Percentiles rank a stretch among this genome's conserved stretches.
phyloP scores from a whole-genome alignment of 37 sponge, comb jelly and placozoan species.

The Bolinopsis microptera region DNA sequence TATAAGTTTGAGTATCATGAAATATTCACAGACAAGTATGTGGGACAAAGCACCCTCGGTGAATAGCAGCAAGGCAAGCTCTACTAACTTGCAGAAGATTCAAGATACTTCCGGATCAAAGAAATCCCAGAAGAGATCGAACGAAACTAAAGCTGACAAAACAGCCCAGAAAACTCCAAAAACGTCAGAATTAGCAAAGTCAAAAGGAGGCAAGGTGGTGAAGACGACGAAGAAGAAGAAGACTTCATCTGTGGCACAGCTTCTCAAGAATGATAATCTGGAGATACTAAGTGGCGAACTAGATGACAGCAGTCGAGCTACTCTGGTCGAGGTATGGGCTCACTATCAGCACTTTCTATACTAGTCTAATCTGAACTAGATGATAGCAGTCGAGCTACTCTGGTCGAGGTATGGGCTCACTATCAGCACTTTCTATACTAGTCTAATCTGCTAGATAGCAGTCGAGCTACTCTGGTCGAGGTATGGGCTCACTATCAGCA shows the following conservation, averaged over 20 bases:
- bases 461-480: too few species aligned
- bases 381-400: too few species aligned
- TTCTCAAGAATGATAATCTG: background rate
- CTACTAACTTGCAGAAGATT: background rate
- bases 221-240: background rate
- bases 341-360: too few species aligned
- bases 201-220: background rate
- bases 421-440: too few species aligned
- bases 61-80: background rate
- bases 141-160: background rate
- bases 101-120: background rate
- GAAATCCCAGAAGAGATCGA: background rate
- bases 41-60: background rate
- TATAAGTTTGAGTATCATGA: too few species aligned
- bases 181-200: background rate
- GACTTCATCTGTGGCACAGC: too few species aligned
- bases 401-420: too few species aligned
- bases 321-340: slow-evolving; percentile 20
- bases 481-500: too few species aligned
- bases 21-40: background rate
- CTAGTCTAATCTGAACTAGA: too few species aligned
- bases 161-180: background rate
- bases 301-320: slow-evolving; percentile 64
- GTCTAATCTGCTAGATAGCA: too few species aligned
- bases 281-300: background rate